Evolutionary conservation across 2,113 vertebrate species (phyloP).

Genomic region (Thinocorus orbignyianus): DNA sequence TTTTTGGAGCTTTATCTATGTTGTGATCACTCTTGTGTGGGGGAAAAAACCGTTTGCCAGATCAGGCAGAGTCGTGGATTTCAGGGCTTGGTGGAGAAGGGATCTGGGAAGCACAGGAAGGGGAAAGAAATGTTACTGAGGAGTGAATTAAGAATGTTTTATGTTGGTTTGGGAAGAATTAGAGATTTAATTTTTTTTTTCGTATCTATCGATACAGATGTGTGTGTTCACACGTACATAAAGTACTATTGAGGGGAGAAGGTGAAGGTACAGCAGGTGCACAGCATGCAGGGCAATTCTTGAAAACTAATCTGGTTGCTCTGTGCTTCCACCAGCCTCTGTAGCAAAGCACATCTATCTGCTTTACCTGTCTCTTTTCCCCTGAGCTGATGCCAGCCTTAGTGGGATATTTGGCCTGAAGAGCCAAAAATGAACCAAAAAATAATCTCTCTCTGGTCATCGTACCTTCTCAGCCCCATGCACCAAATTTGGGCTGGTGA

Average conservation of each 20-base stretch:
- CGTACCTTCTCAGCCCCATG: neutral
- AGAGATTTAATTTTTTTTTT: no score
- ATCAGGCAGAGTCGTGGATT: neutral
- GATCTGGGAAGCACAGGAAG: neutral
- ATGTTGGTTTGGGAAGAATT: neutral
- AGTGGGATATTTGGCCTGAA: neutral
- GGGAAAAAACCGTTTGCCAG: neutral
- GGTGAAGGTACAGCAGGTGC: neutral
- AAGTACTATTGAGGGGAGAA: neutral
- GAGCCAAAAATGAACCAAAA: no score
- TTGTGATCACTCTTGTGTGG: no score
- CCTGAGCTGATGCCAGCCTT: neutral
- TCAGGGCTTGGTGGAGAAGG: neutral
- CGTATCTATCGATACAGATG: neutral
- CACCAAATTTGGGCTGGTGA: neutral
- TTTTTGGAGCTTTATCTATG: neutral
- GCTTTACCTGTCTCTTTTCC: neutral
- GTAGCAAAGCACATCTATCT: rapidly evolving
- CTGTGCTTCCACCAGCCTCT: neutral
- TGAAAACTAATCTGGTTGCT: neutral
- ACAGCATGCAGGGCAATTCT: neutral
- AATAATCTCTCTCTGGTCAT: neutral
- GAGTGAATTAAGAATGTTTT: neutral
- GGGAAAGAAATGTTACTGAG: neutral
- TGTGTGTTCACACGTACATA: no score